phyloP scores from a whole-genome alignment of 1,140 invertebrate species.

The Drosophila seguyi region DNA sequence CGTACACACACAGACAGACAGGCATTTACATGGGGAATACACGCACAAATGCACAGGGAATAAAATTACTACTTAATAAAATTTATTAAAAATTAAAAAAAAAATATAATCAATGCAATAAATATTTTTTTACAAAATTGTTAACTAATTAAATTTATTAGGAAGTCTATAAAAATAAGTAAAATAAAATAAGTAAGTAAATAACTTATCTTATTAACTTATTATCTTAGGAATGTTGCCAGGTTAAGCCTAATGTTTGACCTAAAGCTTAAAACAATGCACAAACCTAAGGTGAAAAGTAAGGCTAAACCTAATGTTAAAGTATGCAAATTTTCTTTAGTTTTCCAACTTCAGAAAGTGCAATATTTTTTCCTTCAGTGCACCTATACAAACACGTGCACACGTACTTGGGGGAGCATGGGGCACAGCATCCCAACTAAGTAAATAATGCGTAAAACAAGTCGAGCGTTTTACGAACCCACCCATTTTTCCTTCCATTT shows the following conservation, averaged over 20 bases:
- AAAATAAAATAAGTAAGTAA: too few species aligned
- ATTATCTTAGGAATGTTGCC: too few species aligned
- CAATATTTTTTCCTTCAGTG: slow-evolving; percentile 1
- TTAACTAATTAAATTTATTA: not conserved
- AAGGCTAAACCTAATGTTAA: too few species aligned
- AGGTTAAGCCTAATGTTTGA: too few species aligned
- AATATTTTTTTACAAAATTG: too few species aligned
- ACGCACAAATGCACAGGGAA: slow-evolving; percentile 27
- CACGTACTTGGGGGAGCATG: slow-evolving; percentile 23
- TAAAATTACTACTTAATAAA: not conserved
- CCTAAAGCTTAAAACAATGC: too few species aligned
- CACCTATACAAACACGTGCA: slow-evolving; percentile 32
- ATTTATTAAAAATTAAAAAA: not conserved
- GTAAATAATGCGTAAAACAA: slow-evolving; percentile 84
- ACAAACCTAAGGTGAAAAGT: too few species aligned
- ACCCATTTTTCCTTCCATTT: slow-evolving; percentile 22
- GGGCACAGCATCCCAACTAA: slow-evolving; percentile 66
- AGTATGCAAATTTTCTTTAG: too few species aligned
- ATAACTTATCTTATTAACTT: too few species aligned
- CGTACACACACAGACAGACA: slow-evolving; percentile 12
- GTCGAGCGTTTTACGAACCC: slow-evolving; percentile 76
- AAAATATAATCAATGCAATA: too few species aligned
- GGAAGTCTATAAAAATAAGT: too few species aligned
- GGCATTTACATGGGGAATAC: slow-evolving; percentile 16
- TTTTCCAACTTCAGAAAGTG: too few species aligned